Evolutionary conservation across 1,140 invertebrate species (phyloP).

Genomic region (Brachionus asplanchnoidis): DNA sequence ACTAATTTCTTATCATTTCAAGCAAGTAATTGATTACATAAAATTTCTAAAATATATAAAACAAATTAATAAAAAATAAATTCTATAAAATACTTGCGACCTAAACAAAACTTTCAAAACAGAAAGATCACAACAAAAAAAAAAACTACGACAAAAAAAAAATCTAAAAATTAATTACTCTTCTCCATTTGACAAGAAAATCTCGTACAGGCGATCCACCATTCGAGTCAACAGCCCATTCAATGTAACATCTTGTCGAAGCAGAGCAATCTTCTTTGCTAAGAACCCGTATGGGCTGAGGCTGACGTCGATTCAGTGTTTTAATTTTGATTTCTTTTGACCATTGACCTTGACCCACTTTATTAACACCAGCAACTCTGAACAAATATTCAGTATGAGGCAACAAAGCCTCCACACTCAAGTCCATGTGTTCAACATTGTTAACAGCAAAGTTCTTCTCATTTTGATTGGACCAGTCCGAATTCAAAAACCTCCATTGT

Average conservation of each 20-base stretch:
- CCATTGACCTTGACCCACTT: background rate
- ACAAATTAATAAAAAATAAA: too few species aligned
- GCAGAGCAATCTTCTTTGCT: conserved; percentile 9
- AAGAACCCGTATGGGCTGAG: background rate
- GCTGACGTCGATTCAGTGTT: background rate
- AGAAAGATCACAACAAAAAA: background rate
- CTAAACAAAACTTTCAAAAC: too few species aligned
- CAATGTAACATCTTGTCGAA: conserved; percentile 2
- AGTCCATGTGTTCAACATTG: background rate
- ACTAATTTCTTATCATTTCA: too few species aligned
- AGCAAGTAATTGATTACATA: too few species aligned
- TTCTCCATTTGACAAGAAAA: conserved; percentile 10
- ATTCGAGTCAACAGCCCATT: conserved; percentile 24
- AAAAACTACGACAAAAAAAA: too few species aligned
- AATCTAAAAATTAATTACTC: background rate
- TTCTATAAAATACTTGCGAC: too few species aligned
- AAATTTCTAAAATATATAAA: too few species aligned
- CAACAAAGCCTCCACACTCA: background rate
- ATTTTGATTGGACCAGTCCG: conserved; percentile 6
- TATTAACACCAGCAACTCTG: conserved; percentile 20
- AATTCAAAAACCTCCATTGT: conserved; percentile 28
- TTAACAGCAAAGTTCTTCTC: background rate
- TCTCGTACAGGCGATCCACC: conserved; percentile 18
- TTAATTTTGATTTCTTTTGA: background rate
- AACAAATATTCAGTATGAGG: conserved; percentile 33